These are phyloP conservation scores for Tuberolachnus salignus DNA, from an alignment of 2,888 invertebrate genomes.

Conservation along the genomic window DNA sequence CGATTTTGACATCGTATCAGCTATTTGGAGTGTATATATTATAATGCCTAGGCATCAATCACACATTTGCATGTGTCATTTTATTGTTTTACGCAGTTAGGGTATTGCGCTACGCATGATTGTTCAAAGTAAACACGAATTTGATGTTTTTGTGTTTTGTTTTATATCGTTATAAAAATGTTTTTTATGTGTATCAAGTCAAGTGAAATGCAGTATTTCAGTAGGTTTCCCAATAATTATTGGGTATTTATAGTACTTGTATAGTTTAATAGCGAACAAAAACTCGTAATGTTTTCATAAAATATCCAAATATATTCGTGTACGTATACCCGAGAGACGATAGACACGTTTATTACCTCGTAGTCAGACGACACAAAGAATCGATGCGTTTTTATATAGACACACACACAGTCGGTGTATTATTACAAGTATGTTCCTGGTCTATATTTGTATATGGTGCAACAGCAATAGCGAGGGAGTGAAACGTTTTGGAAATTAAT, in stretches of 20 bases:
- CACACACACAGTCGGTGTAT: neutral
- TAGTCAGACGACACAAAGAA: neutral
- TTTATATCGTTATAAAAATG: neutral
- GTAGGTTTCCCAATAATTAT: too few species aligned
- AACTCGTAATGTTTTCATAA: too few species aligned
- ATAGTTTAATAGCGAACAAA: too few species aligned
- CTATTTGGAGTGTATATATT: neutral
- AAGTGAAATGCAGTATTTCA: too few species aligned
- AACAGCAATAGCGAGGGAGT: neutral
- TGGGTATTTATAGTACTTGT: too few species aligned
- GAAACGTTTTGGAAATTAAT: slow-evolving; percentile 23
- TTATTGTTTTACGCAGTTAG: slow-evolving; percentile 22
- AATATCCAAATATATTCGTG: too few species aligned
- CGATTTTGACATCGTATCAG: neutral
- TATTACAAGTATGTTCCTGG: neutral
- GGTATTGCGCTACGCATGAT: neutral
- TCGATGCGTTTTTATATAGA: neutral
- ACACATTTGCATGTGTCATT: neutral
- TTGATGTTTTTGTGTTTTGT: neutral
- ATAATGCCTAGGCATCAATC: neutral
- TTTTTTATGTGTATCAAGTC: too few species aligned
- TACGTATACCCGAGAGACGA: too few species aligned
- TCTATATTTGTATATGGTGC: slow-evolving; percentile 14
- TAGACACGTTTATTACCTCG: too few species aligned
- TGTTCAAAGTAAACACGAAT: neutral